phyloP scores from a whole-genome alignment of 2,888 invertebrate species.

The Agrotis exclamationis region DNA sequence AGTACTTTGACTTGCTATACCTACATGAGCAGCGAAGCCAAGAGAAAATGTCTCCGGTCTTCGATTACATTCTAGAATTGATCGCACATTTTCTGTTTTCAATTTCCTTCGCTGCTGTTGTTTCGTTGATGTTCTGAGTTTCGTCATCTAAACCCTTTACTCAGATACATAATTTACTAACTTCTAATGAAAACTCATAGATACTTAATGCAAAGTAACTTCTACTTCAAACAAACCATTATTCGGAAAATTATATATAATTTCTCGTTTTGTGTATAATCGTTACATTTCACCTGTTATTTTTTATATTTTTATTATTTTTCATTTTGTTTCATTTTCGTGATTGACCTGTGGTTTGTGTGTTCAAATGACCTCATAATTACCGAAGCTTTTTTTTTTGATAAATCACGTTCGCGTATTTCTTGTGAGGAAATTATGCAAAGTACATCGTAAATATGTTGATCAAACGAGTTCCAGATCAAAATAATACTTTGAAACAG shows the following conservation, averaged over 20 bases:
- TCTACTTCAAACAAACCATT: background rate
- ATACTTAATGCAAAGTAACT: background rate
- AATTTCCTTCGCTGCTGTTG: background rate
- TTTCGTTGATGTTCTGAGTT: background rate
- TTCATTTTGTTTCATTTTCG: too few relatives aligned
- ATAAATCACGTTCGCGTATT: background rate
- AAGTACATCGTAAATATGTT: conserved; percentile 42
- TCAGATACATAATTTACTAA: background rate
- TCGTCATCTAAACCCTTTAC: background rate
- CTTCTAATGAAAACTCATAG: too few relatives aligned
- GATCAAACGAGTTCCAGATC: conserved; percentile 34
- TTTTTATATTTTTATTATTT: too few relatives aligned
- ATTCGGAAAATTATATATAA: background rate
- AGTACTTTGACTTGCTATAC: background rate
- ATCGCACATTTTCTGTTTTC: background rate
- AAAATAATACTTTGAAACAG: conserved; percentile 21
- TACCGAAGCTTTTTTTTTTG: background rate
- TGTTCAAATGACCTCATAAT: too few relatives aligned
- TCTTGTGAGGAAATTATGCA: conserved; percentile 22
- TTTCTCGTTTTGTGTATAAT: background rate
- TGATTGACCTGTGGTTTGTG: background rate
- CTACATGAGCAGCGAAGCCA: background rate
- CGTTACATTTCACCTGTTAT: too few relatives aligned
- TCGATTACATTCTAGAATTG: background rate
- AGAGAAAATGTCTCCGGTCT: conserved; percentile 13